phyloP scores from a whole-genome alignment of 2,113 vertebrate genomes.

The Salminus brasiliensis region DNA sequence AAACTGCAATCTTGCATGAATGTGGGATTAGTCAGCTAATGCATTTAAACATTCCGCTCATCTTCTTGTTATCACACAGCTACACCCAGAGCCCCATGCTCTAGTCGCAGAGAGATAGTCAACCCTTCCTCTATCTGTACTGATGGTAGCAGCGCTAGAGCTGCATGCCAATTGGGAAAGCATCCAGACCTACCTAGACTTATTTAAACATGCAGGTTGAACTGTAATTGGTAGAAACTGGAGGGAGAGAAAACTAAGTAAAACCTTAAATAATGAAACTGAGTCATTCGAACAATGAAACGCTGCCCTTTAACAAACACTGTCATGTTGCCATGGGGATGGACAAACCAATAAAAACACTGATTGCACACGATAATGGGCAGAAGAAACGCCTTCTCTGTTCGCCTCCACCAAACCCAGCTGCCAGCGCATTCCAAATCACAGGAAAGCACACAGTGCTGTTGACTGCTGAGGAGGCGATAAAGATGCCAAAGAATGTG shows the following conservation, averaged over 20 bases:
- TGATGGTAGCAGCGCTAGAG: not conserved
- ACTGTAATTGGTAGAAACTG: not conserved
- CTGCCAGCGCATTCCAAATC: conserved; percentile 15
- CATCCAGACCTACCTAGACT: not conserved
- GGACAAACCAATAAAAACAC: conserved; percentile 32
- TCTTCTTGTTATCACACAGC: not conserved
- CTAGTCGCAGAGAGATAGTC: not conserved
- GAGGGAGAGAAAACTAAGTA: not conserved
- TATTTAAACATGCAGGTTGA: not conserved
- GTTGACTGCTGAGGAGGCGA: not conserved
- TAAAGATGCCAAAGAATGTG: not conserved
- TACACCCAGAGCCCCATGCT: not conserved
- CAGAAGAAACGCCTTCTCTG: conserved; percentile 8
- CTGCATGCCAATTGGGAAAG: not conserved
- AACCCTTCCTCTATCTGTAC: not conserved
- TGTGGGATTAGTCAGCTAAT: not conserved
- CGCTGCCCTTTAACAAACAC: not conserved
- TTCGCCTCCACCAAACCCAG: conserved; percentile 7
- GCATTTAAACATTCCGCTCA: not conserved
- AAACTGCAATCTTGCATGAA: not conserved
- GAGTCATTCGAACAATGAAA: not conserved
- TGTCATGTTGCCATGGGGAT: conserved; percentile 29
- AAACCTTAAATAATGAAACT: not conserved
- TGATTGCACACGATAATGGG: not conserved
- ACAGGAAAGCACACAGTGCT: not conserved